Base-by-base conservation (phyloP, 2,888 invertebrate species). In the Dromius quadrimaculatus region DNA sequence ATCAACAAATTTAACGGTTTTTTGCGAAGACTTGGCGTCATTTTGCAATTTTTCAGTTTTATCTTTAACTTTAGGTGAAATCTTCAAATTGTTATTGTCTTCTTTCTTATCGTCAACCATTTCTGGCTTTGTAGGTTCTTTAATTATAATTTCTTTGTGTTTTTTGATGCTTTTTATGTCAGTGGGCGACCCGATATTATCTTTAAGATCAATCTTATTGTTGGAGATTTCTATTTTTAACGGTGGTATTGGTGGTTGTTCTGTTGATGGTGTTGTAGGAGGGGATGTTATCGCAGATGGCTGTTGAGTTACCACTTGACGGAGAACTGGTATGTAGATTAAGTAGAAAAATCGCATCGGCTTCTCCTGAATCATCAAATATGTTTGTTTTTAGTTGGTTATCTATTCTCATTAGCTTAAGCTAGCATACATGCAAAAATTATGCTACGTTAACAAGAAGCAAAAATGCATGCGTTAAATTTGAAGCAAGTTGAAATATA, bases 331-430 rank as follows among this genome's bases (percentile, higher is more conserved):
- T 0, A 80, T 82, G 77, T 83, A 83, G 73, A 90, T 88, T 45
- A 87, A 85, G 79, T 89, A 90, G 80, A 86, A 87, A 78, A 90
- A 88, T 71, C 87, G 82, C 86, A 90, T 86, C 9, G 90, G 90
- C 65, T 86, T 86, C 45, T 84, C 83, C 90, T 90, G 82, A 38
- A 41, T 62, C 38, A 54, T 28, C 50, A 54, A 54, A 54, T 23
- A 23, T n/a, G n/a, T n/a, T n/a, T n/a, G n/a, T n/a, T n/a, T n/a
- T 28, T 54, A 54, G 28, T 28, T 54, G 15, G 28, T 32, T 6
- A n/a, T n/a, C n/a, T n/a, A n/a, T n/a, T n/a, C n/a, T n/a, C n/a
- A n/a, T n/a, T 23, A 6, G n/a, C 2, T 23, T 2, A 28, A 5
- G 28, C 8, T 28, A 28, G 8, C 28, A 54, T 9, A 54, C 5